A percentile compares a stretch with the other conserved stretches of the same genome.
These are phyloP conservation scores for Patagioenas fasciata DNA, from an alignment of 2,113 vertebrate genomes.

Conservation along the genomic window DNA sequence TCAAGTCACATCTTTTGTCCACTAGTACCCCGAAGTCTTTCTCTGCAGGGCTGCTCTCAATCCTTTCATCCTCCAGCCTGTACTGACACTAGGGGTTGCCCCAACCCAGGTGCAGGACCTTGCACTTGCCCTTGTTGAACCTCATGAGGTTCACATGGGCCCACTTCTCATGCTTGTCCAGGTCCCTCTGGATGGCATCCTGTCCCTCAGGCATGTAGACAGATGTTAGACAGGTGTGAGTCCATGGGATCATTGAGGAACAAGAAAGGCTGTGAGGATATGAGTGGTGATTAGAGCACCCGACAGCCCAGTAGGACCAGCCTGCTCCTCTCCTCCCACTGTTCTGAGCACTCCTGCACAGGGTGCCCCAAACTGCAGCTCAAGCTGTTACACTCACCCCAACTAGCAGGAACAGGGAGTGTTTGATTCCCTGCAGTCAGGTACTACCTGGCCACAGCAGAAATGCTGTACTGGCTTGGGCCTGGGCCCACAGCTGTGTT, in stretches of 20 bases:
- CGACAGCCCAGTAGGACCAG: neutral
- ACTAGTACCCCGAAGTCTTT: no score
- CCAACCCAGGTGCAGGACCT: no score
- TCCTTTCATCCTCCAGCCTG: no score
- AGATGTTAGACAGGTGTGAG: accelerated
- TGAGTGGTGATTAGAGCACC: neutral
- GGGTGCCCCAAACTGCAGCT: neutral
- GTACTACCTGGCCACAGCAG: neutral
- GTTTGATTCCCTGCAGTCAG: neutral
- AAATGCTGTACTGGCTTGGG: neutral
- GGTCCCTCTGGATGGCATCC: no score
- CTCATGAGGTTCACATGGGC: no score
- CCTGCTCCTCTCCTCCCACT: neutral
- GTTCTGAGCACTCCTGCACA: neutral
- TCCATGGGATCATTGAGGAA: neutral
- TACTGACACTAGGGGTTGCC: no score
- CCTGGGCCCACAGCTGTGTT: accelerated
- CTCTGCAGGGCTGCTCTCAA: no score
- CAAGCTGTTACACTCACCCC: neutral
- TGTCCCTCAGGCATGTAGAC: no score
- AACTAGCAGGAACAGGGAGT: accelerated
- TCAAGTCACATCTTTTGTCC: no score
- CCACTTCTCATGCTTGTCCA: no score
- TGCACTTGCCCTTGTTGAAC: no score
- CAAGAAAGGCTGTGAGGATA: neutral